A percentile compares a stretch with the other conserved stretches of the same genome.
phyloP scores from a whole-genome alignment of 2,113 vertebrate genomes.

The Nothocercus julius region DNA sequence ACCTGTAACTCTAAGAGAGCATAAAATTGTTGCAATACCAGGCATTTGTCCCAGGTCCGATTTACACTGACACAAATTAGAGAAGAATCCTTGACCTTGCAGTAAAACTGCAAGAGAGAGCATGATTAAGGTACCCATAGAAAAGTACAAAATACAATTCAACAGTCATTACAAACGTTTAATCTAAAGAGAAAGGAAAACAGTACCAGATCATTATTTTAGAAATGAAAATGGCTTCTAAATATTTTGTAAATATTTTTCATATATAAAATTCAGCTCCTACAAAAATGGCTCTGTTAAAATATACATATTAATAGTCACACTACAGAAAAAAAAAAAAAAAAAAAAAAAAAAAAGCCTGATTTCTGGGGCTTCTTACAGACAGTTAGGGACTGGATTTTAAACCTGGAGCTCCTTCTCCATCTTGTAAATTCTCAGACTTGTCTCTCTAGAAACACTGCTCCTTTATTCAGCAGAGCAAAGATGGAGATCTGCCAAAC shows the following conservation, averaged over 20 bases:
- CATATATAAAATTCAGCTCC: not conserved
- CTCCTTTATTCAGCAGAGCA: conserved; percentile 40
- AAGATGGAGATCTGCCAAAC: conserved; percentile 65
- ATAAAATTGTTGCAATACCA: not conserved
- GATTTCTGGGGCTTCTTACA: not conserved
- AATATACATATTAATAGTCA: not conserved
- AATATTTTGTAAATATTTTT: not conserved
- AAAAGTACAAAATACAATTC: not conserved
- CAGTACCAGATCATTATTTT: not conserved
- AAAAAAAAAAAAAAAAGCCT: not conserved
- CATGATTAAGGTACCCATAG: not conserved
- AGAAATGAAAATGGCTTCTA: not conserved
- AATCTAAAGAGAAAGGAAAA: not conserved
- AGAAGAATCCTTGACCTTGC: not conserved
- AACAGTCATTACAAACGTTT: not conserved
- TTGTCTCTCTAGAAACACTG: conserved; percentile 34
- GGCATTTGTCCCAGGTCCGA: not conserved
- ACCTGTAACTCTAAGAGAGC: not conserved
- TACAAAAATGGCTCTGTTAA: not conserved
- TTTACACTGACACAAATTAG: not conserved
- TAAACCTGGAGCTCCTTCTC: conserved; percentile 9
- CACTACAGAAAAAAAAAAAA: not conserved
- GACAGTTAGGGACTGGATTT: not conserved
- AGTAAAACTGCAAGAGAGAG: not conserved
- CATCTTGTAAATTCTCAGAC: conserved; percentile 30